Base-by-base conservation (phyloP, 1,140 invertebrate species). In the Pseudomyrmex pallidus region DNA sequence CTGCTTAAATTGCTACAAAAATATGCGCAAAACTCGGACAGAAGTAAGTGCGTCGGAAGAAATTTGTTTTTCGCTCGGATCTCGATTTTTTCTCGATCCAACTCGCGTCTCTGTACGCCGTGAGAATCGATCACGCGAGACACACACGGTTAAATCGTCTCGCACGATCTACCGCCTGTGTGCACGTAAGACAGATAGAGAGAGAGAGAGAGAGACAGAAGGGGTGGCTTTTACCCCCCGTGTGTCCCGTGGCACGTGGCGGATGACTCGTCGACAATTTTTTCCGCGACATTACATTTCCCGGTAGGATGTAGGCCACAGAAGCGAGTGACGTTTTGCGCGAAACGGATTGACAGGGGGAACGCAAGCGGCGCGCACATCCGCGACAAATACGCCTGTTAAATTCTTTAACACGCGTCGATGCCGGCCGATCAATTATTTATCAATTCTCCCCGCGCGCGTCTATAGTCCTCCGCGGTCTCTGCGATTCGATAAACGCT, bases 381-480 rank as follows among this genome's bases (percentile, higher is more conserved):
- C 82, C 68, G 70, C 54, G 74, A 20, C 64, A 61, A 72, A 87
- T 63, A 54, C 13, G 8, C 46, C 22, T 61, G 54, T 85, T 88
- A 85, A 87, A 88, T 88, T 88, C 83, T 88, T 87, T 83, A 88
- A 70, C 87, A 82, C 70, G 35, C 35, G 76, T 87, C 86, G 74
- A 88, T 88, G 70, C 82, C 35, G 35, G 5, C 48, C 74, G 82
- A 84, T 88, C 83, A 85, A 87, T 88, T 87, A 88, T 88, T 87
- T 88, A 88, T 85, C 83, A 74, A 82, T 83, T 64, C 66, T 35
- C 83, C 52, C 22, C 46, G n/a, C 17, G 35, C 20, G 44, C 15
- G 57, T 76, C 86, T 88, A 88, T 85, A 88, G 83, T 20, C 48
- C 25, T 13, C 46, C 46, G 17, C 57, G 20, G 12, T 9, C 10